Evolutionary conservation across 2,888 invertebrate genomes (phyloP).

Genomic region (Stramonita haemastoma): DNA sequence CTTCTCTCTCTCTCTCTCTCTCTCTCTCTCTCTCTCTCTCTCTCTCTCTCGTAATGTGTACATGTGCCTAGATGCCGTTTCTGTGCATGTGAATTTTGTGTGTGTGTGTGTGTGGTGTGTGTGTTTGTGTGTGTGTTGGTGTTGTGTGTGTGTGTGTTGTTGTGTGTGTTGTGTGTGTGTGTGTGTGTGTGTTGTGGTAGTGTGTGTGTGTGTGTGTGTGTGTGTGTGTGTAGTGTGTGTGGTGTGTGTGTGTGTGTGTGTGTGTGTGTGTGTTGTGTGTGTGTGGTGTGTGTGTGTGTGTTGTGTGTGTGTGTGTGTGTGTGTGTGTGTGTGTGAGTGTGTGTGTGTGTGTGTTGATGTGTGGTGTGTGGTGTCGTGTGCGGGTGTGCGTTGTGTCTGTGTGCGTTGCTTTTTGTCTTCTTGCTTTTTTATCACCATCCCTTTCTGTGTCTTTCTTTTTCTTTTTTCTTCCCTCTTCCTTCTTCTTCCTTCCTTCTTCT

Average conservation of each 20-base stretch:
- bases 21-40: neutral
- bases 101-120: too few relatives aligned
- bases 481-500: neutral
- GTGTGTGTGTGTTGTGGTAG: neutral
- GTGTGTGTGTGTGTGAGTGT: neutral
- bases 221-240: too few relatives aligned
- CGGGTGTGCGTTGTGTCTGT: too few relatives aligned
- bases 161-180: neutral
- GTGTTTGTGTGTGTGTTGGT: too few relatives aligned
- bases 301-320: neutral
- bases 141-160: neutral
- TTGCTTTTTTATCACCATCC: neutral
- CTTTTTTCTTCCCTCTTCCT: neutral
- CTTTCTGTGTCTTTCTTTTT: neutral
- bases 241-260: neutral
- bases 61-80: too few relatives aligned
- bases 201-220: too few relatives aligned
- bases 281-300: neutral
- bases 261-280: neutral
- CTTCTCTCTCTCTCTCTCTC: too few relatives aligned
- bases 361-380: neutral
- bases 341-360: neutral
- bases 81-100: neutral
- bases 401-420: too few relatives aligned
- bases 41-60: too few relatives aligned